Conservation (phyloP, 2,113 vertebrate species). For the Dryoscopus gambensis region DNA sequence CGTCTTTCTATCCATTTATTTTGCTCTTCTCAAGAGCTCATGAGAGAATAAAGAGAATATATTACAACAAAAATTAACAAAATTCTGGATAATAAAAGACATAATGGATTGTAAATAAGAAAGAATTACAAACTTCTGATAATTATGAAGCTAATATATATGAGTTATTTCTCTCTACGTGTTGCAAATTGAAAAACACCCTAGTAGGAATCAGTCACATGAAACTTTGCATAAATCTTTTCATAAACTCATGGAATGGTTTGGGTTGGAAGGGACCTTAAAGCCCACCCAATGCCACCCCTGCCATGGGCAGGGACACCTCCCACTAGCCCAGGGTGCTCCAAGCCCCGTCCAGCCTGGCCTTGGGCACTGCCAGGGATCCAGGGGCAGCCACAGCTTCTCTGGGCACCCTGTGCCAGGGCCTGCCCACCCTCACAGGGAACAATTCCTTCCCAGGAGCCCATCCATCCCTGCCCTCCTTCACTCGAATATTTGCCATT, state of each 20-base stretch:
- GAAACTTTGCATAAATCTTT: neutral
- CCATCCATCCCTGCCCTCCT: neutral
- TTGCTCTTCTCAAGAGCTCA: neutral
- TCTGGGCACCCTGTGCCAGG: neutral
- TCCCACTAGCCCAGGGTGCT: accelerated
- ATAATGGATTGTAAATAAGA: neutral
- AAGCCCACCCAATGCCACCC: accelerated
- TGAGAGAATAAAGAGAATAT: neutral
- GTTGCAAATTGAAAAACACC: neutral
- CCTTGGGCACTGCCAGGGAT: neutral
- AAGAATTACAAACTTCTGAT: neutral
- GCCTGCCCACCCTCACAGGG: neutral
- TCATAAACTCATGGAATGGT: neutral
- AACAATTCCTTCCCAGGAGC: neutral
- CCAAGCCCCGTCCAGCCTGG: too few species aligned
- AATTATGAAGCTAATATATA: neutral
- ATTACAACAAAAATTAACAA: neutral
- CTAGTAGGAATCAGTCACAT: neutral
- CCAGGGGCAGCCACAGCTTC: neutral
- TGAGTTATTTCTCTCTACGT: neutral
- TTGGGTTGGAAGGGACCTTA: neutral
- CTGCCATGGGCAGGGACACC: neutral
- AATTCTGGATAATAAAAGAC: neutral
- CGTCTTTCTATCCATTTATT: neutral
- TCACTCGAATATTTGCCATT: neutral